Conservation (phyloP, 2,888 invertebrate genomes). For the Conus canariensis region DNA sequence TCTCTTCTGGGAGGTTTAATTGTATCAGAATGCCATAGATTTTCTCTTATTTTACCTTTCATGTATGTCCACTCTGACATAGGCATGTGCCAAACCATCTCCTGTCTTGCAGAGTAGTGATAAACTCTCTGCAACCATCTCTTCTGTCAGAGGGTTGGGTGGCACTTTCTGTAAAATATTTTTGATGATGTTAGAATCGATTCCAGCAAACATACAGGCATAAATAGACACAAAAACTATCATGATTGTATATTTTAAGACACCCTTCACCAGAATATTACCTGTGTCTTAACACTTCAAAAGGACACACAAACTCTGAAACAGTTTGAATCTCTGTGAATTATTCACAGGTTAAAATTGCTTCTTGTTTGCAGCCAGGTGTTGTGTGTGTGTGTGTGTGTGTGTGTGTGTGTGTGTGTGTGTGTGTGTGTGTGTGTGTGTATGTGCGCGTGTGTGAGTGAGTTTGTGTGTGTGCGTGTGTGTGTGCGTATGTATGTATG, state of each 20-base stretch:
- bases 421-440: neutral
- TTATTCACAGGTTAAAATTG: neutral
- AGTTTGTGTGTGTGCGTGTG: no score
- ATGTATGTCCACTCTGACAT: constrained; percentile 75
- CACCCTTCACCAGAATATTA: no score
- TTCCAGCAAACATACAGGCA: neutral
- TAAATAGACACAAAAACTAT: neutral
- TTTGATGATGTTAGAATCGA: neutral
- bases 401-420: constrained; percentile 12
- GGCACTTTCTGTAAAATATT: constrained; percentile 63
- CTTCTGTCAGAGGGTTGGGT: constrained; percentile 72
- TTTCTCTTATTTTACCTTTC: constrained; percentile 66
- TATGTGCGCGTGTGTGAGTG: no score
- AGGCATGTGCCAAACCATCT: constrained; percentile 78
- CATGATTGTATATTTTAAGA: no score
- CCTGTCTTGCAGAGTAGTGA: constrained; percentile 78
- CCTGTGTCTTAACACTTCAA: no score
- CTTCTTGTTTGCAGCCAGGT: neutral
- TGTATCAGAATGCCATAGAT: no score
- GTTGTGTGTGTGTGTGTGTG: constrained; percentile 31
- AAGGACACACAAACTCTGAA: neutral
- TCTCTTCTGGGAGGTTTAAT: no score
- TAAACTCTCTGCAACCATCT: constrained; percentile 68
- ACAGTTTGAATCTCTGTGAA: no score
- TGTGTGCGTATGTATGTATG: no score